Conservation (phyloP, 2,888 invertebrate species). For the Drosophila yooni region DNA sequence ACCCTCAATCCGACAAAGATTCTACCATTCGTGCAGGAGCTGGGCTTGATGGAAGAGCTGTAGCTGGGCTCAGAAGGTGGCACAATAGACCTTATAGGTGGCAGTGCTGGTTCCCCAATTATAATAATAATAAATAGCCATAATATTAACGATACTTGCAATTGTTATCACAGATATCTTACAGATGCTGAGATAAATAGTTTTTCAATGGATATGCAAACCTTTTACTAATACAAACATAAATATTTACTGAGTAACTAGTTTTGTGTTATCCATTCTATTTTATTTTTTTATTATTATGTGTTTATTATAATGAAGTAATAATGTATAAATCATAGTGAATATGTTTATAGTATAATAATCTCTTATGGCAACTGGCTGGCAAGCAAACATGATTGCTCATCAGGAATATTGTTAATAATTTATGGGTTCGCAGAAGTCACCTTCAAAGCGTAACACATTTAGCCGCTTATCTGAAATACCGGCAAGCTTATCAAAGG, state of each 20-base stretch:
- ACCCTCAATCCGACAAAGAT: too few species aligned
- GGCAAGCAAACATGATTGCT: not conserved
- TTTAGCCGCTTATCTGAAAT: not conserved
- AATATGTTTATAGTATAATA: not conserved
- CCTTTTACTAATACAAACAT: not conserved
- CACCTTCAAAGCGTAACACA: not conserved
- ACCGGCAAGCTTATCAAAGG: slow-evolving; percentile 1
- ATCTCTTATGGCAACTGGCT: too few species aligned
- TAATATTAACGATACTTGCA: too few species aligned
- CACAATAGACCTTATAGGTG: too few species aligned
- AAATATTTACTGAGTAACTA: not conserved
- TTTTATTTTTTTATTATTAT: too few species aligned
- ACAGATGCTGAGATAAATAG: not conserved
- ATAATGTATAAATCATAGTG: not conserved
- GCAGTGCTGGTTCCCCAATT: too few species aligned
- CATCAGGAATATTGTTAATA: not conserved
- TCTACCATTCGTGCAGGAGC: too few species aligned
- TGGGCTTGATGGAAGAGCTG: too few species aligned
- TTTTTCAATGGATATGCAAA: not conserved
- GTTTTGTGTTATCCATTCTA: not conserved
- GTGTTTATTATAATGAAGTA: too few species aligned
- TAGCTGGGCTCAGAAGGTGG: too few species aligned
- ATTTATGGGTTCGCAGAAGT: not conserved
- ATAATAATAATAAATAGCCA: too few species aligned
- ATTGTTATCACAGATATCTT: not conserved